Conservation (phyloP, 2,113 vertebrate genomes). For the Halichoeres trimaculatus region DNA sequence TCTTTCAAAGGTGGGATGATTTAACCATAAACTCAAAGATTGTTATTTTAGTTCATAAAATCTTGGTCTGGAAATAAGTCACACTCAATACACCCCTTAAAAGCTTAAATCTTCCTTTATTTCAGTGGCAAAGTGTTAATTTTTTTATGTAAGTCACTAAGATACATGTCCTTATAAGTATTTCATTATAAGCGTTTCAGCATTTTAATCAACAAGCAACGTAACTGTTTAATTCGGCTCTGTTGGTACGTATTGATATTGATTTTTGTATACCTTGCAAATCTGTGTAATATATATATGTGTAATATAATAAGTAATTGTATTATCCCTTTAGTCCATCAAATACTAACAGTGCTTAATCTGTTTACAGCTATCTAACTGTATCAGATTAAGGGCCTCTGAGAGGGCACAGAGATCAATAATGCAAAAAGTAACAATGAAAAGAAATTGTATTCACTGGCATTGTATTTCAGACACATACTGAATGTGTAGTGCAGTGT, state of each 20-base stretch:
- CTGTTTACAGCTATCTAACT: not conserved
- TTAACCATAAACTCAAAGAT: too few species aligned
- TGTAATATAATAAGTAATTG: not conserved
- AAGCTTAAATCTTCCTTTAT: too few species aligned
- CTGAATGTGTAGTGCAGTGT: not conserved
- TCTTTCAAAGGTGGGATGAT: too few species aligned
- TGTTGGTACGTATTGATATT: constrained; percentile 1
- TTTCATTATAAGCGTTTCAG: not conserved
- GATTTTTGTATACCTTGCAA: constrained; percentile 6
- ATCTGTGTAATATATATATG: not conserved
- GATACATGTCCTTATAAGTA: not conserved
- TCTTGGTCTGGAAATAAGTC: too few species aligned
- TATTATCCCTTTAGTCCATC: not conserved
- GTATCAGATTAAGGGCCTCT: not conserved
- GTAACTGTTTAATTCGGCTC: not conserved
- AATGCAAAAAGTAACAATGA: not conserved
- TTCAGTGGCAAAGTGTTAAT: too few species aligned
- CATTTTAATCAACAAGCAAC: not conserved
- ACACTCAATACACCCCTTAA: not conserved
- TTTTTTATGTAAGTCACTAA: too few species aligned
- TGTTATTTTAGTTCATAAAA: too few species aligned
- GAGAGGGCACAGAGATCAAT: not conserved
- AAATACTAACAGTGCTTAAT: constrained; percentile 5
- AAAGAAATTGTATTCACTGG: too few species aligned
- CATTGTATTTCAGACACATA: too few species aligned